These are phyloP conservation scores for Cricetomys ansorgei DNA, from an alignment of 2,113 vertebrate genomes.

Conservation along the genomic window DNA sequence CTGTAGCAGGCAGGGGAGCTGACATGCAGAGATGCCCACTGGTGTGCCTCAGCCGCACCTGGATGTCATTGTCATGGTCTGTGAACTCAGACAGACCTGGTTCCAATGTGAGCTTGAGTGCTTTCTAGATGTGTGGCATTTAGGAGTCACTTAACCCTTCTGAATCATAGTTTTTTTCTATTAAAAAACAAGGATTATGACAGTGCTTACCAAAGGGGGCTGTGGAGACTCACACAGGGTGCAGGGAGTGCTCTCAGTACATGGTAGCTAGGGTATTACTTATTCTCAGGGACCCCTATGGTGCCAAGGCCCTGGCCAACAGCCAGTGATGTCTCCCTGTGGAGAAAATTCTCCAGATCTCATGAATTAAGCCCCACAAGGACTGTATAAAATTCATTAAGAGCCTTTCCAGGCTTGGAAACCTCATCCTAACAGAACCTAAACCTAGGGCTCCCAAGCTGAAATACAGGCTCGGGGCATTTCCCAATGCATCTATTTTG, in stretches of 20 bases:
- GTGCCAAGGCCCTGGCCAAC: neutral
- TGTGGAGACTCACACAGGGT: neutral
- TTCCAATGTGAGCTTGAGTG: neutral
- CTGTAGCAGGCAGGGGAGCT: neutral
- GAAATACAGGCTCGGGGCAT: neutral
- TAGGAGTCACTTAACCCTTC: neutral
- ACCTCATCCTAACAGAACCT: neutral
- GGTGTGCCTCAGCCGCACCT: neutral
- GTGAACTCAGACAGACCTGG: neutral
- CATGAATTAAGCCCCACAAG: neutral
- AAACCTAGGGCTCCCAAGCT: neutral
- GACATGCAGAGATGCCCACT: neutral
- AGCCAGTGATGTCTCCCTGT: neutral
- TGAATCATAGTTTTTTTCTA: neutral
- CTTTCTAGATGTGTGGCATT: slow-evolving; percentile 16
- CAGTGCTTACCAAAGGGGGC: neutral
- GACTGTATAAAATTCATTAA: neutral
- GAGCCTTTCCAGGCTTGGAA: neutral
- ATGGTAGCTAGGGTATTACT: neutral
- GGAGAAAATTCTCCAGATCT: neutral
- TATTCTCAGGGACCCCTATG: neutral
- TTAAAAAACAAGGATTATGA: neutral
- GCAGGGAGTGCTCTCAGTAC: neutral
- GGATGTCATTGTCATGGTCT: neutral
- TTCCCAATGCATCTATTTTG: neutral